These are phyloP conservation scores for Mormyrus hasselquistii DNA, from an alignment of 2,797 vertebrate genomes.

Conservation along the genomic window DNA sequence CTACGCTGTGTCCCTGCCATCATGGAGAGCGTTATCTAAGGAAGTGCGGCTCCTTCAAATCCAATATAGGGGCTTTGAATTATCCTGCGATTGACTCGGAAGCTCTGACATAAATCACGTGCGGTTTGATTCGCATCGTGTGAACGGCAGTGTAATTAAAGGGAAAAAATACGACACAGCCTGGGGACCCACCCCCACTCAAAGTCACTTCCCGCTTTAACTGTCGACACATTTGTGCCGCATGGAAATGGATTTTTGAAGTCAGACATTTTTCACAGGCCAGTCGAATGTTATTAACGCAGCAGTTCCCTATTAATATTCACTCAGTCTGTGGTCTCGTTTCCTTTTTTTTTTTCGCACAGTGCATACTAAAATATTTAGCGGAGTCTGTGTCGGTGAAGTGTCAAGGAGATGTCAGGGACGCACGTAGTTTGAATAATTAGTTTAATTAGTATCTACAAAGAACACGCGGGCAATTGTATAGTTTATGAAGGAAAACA, in stretches of 20 bases:
- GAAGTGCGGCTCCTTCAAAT: slow-evolving; percentile 7
- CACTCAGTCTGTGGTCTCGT: slow-evolving; percentile 30
- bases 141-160: slow-evolving; percentile 33
- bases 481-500: background rate
- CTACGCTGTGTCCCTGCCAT: slow-evolving; percentile 32
- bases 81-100: slow-evolving; percentile 16
- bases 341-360: slow-evolving; percentile 29
- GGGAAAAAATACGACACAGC: slow-evolving; percentile 35
- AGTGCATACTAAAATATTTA: slow-evolving; percentile 27
- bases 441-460: slow-evolving; percentile 26
- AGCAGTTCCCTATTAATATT: slow-evolving; percentile 43
- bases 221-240: slow-evolving; percentile 16
- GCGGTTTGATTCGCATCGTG: slow-evolving; percentile 25
- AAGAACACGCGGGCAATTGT: background rate
- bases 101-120: slow-evolving; percentile 25
- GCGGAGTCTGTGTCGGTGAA: slow-evolving; percentile 10
- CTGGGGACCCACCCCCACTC: slow-evolving; percentile 19
- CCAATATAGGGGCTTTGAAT: slow-evolving; percentile 14
- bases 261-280: slow-evolving; percentile 27
- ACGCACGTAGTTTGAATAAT: slow-evolving; percentile 25
- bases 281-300: slow-evolving; percentile 35
- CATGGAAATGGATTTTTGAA: slow-evolving; percentile 31
- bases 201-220: slow-evolving; percentile 19
- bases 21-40: slow-evolving; percentile 35
- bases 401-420: slow-evolving; percentile 20